phyloP scores from a whole-genome alignment of 2,113 vertebrate genomes.

The Alligator mississippiensis region DNA sequence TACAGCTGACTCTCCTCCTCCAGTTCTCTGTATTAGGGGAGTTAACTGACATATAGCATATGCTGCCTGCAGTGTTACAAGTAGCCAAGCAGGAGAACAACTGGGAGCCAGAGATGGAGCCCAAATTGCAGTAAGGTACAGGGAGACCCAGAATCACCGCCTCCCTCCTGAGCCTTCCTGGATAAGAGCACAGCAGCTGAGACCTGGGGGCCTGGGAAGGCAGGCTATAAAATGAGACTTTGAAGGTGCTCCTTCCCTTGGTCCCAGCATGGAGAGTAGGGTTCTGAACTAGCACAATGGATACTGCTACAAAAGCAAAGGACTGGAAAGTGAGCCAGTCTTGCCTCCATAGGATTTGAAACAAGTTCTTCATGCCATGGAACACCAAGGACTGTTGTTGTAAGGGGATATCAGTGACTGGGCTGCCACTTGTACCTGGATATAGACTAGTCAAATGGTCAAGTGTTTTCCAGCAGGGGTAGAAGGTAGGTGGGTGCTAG shows the following conservation, averaged over 20 bases:
- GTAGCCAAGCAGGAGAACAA: accelerated
- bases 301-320: accelerated
- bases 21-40: accelerated
- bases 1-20: neutral
- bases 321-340: neutral
- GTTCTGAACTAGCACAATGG: accelerated
- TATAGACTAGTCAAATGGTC: neutral
- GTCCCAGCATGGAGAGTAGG: neutral
- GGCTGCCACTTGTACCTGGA: neutral
- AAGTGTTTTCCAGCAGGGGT: too few relatives aligned
- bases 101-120: accelerated
- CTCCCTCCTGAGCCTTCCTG: neutral
- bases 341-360: accelerated
- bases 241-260: neutral
- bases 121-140: neutral
- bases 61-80: neutral
- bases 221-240: accelerated
- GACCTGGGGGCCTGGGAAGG: accelerated
- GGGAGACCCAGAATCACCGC: neutral
- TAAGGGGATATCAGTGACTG: neutral
- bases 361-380: accelerated
- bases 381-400: neutral
- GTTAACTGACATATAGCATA: accelerated
- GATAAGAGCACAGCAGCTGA: neutral
- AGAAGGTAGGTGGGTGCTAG: too few relatives aligned